Percentiles rank a stretch among this genome's conserved stretches.
Conservation (phyloP, 2,888 invertebrate genomes). For the Tricholauxania praeusta region DNA sequence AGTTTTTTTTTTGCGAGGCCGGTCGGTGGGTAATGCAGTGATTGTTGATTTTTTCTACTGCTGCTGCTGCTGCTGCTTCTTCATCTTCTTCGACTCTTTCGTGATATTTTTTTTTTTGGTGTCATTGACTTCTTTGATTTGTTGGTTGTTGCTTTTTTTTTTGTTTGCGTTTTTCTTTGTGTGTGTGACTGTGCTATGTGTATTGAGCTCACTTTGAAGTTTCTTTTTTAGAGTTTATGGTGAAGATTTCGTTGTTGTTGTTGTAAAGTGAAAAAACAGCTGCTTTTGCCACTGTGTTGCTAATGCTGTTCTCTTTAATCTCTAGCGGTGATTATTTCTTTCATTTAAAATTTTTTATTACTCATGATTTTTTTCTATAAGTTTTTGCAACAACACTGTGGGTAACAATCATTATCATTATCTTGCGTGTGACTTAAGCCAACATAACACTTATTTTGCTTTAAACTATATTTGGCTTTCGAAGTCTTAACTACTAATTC, state of each 20-base stretch:
- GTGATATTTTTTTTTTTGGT: slow-evolving; percentile 25
- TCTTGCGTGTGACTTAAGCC: background rate
- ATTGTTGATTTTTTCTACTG: background rate
- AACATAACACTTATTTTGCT: no score
- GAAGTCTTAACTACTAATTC: no score
- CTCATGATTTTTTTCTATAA: background rate
- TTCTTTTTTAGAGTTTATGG: slow-evolving; percentile 19
- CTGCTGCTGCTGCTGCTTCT: slow-evolving; percentile 9
- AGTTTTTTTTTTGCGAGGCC: background rate
- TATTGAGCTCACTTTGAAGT: slow-evolving; percentile 16
- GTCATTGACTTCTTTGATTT: slow-evolving; percentile 25
- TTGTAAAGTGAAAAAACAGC: slow-evolving; percentile 13
- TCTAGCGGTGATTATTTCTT: slow-evolving; percentile 2
- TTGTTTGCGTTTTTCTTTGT: background rate
- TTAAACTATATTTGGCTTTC: no score
- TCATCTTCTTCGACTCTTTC: slow-evolving; percentile 5
- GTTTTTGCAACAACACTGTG: background rate
- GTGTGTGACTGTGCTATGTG: background rate
- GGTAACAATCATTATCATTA: slow-evolving; percentile 8
- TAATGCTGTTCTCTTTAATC: background rate
- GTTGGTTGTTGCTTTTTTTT: background rate
- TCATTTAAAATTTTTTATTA: slow-evolving; percentile 1
- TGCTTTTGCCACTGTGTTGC: background rate
- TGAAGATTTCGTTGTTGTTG: background rate
- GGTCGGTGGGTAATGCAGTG: no score